Evolutionary conservation across 2,888 invertebrate genomes (phyloP), one percentile per base, ranked within the genome.

Genomic region (Peribatodes rhomboidaria): DNA sequence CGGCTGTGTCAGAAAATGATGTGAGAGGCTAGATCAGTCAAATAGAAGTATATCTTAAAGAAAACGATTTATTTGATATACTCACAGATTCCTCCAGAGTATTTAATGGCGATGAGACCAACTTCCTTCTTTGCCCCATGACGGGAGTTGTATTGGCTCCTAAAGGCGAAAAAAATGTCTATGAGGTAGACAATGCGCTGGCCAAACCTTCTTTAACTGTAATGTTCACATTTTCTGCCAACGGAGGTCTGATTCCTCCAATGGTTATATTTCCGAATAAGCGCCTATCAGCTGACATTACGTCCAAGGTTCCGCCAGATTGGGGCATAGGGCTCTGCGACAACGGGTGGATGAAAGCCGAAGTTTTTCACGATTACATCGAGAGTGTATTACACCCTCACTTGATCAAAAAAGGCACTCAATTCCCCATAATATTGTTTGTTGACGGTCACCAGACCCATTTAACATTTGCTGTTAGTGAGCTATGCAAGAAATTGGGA

Each of bases 1-100:
- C 20, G 16, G 44, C 44, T 44, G 9, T 44, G 44, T 20, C 44
- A 20, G 44, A 61, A 61, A 53, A 35, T 13, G 27, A 61, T 22
- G 46, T 54, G 20, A 37, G 60, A 16, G 37, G 47, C 39, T 61
- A 47, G 61, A 54, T 61, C 41, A 47, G 18, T 18, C 47, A 27
- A 47, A 47, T 47, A 22, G 27, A 47, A 47, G n/a, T 10, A 27
- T 63, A 61, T 57, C 20, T 27, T 8, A 18, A 52, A 27, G 44
- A 44, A 44, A 20, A 44, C 18, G 20, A 47, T 47, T 20, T 47
- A 47, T 47, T 27, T n/a, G 20, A 47, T 22, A 47, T 47, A 27
- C 47, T 47, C 22, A 2, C 11, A 20, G 47, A 47, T 47, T 22
- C 47, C 3, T 3, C 10, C 3, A 11, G 27, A n/a, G n/a, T 47